phyloP scores from a whole-genome alignment of 2,113 vertebrate genomes.

The Conger conger region DNA sequence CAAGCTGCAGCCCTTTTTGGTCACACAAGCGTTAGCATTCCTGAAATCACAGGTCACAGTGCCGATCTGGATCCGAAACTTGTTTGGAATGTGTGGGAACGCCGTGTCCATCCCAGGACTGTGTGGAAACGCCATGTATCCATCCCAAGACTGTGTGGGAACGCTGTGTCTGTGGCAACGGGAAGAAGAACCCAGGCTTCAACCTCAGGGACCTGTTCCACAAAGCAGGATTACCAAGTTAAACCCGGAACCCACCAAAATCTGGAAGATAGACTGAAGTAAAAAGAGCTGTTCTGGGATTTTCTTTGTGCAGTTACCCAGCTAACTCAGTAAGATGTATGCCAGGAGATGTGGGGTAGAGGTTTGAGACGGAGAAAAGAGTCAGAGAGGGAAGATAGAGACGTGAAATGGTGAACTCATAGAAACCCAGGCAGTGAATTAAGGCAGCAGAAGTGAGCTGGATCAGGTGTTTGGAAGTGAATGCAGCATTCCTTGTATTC shows the following conservation, averaged over 20 bases:
- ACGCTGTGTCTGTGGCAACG: no score
- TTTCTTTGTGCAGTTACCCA: no score
- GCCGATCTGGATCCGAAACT: not conserved
- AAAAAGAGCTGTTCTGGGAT: no score
- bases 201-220: no score
- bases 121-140: not conserved
- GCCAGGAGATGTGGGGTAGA: not conserved
- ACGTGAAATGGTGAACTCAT: not conserved
- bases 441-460: not conserved
- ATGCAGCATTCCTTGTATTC: not conserved
- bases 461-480: not conserved
- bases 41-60: not conserved
- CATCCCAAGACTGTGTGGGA: not conserved
- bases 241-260: no score
- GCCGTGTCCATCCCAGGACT: not conserved
- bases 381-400: no score
- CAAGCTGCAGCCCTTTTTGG: not conserved
- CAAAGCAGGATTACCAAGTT: no score
- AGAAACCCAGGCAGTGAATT: not conserved
- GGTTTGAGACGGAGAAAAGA: no score
- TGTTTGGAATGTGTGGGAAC: not conserved
- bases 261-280: no score
- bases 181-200: not conserved
- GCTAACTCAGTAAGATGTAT: no score
- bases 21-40: not conserved